Evolutionary conservation across 2,797 vertebrate species (phyloP).

Genomic region (Onychomys torridus): DNA sequence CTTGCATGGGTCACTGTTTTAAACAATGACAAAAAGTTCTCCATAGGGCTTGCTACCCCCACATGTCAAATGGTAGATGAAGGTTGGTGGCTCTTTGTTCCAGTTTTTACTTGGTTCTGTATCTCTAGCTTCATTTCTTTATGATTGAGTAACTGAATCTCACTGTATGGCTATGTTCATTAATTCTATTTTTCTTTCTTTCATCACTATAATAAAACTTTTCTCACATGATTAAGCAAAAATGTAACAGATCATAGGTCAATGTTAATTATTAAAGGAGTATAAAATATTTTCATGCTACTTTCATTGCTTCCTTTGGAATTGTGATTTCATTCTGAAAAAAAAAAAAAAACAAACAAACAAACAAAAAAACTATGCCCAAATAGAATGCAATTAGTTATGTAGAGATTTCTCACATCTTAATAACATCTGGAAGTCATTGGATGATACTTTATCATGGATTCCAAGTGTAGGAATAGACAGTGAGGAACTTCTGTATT

Average conservation of each 20-base stretch:
- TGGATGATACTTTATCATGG: not conserved
- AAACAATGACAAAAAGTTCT: not conserved
- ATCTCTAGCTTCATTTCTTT: not conserved
- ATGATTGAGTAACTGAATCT: not conserved
- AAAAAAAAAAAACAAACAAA: no score
- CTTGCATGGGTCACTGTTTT: not conserved
- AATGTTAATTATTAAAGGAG: slow-evolving; percentile 30
- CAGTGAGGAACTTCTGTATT: slow-evolving; percentile 21
- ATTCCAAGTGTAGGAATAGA: not conserved
- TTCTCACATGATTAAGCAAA: slow-evolving; percentile 12
- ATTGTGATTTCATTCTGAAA: slow-evolving; percentile 22
- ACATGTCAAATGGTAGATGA: not conserved
- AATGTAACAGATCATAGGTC: not conserved
- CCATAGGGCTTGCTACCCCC: not conserved
- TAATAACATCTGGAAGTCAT: slow-evolving; percentile 55
- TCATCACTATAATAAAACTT: not conserved
- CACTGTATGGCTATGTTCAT: not conserved
- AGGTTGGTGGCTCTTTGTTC: not conserved
- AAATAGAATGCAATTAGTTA: not conserved
- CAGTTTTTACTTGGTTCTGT: not conserved
- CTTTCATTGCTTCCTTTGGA: not conserved
- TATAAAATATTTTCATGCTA: not conserved
- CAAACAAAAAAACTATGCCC: no score
- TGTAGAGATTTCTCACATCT: slow-evolving; percentile 21
- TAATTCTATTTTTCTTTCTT: not conserved